These are phyloP conservation scores for Quiscalus mexicanus DNA, from an alignment of 2,113 vertebrate species.

Conservation along the genomic window DNA sequence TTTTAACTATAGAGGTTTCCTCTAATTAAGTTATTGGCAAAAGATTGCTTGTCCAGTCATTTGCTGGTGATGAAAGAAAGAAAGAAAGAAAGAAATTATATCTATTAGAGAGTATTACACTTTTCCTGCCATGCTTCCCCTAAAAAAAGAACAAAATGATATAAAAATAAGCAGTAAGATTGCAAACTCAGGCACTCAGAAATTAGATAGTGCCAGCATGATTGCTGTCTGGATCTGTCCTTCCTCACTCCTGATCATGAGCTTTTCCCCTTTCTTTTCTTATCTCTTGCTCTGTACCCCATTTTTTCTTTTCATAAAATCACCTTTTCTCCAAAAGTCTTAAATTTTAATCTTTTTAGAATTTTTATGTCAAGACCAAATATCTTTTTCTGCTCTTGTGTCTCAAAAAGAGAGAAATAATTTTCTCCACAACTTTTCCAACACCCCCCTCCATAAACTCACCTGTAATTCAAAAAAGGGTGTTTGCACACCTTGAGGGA, in stretches of 20 bases:
- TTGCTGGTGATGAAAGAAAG: constrained; percentile 15
- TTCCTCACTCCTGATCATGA: neutral
- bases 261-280: neutral
- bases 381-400: neutral
- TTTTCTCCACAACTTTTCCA: neutral
- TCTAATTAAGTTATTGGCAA: constrained; percentile 34
- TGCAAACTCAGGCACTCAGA: constrained; percentile 3
- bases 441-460: neutral
- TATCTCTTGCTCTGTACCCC: neutral
- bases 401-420: neutral
- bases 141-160: neutral
- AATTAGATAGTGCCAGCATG: neutral
- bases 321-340: neutral
- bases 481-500: neutral
- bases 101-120: neutral
- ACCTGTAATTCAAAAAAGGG: neutral
- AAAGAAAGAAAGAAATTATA: neutral
- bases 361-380: neutral
- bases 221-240: neutral
- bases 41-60: constrained; percentile 26
- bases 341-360: neutral
- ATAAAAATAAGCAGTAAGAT: constrained; percentile 11
- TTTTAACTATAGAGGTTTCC: constrained; percentile 37
- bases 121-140: neutral
- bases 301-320: neutral